These are phyloP conservation scores for Caenorhabditis tropicalis DNA, from an alignment of 1,140 invertebrate species.

Conservation along the genomic window DNA sequence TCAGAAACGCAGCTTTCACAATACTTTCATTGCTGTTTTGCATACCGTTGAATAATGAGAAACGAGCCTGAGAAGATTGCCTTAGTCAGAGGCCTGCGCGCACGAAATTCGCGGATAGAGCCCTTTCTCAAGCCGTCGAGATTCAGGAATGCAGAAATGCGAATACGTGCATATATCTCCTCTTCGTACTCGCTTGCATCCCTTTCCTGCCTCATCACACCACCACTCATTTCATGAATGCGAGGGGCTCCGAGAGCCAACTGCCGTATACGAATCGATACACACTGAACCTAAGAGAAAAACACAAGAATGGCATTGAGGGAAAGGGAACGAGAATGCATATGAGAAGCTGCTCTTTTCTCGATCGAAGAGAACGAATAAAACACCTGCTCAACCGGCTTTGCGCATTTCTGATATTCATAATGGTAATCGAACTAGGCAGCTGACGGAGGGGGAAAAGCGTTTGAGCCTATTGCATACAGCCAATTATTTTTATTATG, in stretches of 20 bases:
- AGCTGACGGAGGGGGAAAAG: neutral
- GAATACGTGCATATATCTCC: slow-evolving; percentile 15
- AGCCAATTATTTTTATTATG: neutral
- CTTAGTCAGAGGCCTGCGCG: neutral
- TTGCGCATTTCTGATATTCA: neutral
- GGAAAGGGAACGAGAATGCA: neutral
- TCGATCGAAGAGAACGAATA: neutral
- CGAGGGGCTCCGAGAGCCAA: neutral
- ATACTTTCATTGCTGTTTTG: no score
- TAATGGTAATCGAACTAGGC: neutral
- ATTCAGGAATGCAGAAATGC: neutral
- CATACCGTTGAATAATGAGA: no score
- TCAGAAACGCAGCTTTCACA: no score
- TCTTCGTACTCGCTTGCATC: neutral
- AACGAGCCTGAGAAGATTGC: neutral
- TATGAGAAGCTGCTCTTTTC: neutral
- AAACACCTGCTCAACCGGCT: neutral
- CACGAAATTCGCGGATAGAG: neutral
- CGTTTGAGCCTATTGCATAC: neutral
- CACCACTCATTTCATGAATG: slow-evolving; percentile 6
- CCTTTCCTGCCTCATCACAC: neutral
- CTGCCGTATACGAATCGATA: slow-evolving; percentile 20
- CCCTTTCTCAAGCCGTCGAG: neutral
- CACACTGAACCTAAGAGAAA: neutral
- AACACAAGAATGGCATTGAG: neutral